These are phyloP conservation scores for Chirona hameri DNA, from an alignment of 2,888 invertebrate species.

Conservation along the genomic window DNA sequence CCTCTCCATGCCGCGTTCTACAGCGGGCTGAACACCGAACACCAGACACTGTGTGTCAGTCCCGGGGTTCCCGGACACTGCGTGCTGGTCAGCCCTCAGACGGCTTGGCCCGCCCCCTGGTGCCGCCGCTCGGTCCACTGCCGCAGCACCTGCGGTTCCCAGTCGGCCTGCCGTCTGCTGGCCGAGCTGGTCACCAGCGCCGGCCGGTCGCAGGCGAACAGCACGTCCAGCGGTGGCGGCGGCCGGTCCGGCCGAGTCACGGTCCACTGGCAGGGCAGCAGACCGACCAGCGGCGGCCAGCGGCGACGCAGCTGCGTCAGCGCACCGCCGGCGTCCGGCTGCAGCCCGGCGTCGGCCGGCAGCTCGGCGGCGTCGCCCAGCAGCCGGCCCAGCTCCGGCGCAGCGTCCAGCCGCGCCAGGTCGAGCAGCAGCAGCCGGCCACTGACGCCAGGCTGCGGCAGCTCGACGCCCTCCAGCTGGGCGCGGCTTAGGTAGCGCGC, in stretches of 20 bases:
- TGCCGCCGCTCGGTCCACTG: background rate
- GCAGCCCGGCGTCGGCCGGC: background rate
- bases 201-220: background rate
- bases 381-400: background rate
- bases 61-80: no score
- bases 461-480: background rate
- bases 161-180: background rate
- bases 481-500: background rate
- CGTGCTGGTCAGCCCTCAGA: background rate
- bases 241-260: background rate
- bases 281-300: background rate
- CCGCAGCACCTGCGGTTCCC: background rate
- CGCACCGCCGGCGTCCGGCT: background rate
- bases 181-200: background rate
- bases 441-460: background rate
- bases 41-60: no score
- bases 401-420: background rate
- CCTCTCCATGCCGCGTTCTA: no score
- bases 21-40: no score
- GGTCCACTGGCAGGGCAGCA: constrained; percentile 3
- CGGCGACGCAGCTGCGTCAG: background rate
- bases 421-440: constrained; percentile 22
- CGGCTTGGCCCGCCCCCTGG: background rate
- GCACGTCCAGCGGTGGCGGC: background rate
- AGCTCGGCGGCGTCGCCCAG: background rate